These are phyloP conservation scores for Andrena cerasifolii DNA, from an alignment of 1,140 invertebrate species.

Conservation along the genomic window DNA sequence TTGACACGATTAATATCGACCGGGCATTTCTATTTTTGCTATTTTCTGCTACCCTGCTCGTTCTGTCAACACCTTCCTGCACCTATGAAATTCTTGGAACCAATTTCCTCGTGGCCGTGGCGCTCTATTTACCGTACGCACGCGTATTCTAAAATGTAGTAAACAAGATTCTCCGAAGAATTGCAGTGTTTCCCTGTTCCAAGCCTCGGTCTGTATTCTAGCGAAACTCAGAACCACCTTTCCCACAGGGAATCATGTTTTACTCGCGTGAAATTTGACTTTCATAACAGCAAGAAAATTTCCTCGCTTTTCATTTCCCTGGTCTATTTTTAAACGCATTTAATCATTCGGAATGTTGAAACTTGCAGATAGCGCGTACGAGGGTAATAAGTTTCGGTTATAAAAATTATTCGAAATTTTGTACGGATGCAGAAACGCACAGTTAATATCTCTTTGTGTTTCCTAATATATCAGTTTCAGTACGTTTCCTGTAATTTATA, in stretches of 20 bases:
- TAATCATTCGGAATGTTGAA: too few species aligned
- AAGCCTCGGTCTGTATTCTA: background rate
- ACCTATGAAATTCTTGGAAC: background rate
- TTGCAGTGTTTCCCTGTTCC: background rate
- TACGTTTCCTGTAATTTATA: too few species aligned
- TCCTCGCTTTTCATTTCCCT: background rate
- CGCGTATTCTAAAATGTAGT: too few species aligned
- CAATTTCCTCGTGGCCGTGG: too few species aligned
- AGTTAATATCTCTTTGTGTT: too few species aligned
- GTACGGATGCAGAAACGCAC: too few species aligned
- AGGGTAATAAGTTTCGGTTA: too few species aligned
- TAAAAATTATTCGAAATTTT: too few species aligned
- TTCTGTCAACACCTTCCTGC: background rate
- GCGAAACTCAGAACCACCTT: background rate
- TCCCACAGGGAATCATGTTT: background rate
- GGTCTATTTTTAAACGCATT: too few species aligned
- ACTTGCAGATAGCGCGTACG: too few species aligned
- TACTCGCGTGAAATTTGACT: background rate
- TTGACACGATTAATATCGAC: constrained; percentile 81
- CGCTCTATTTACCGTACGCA: background rate
- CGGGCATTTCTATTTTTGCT: constrained; percentile 78
- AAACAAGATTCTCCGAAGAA: background rate
- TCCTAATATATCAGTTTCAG: too few species aligned
- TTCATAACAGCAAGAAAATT: background rate
- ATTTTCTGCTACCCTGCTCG: constrained; percentile 3